These are phyloP conservation scores for Helleia helle DNA, from an alignment of 2,888 invertebrate genomes.

Conservation along the genomic window DNA sequence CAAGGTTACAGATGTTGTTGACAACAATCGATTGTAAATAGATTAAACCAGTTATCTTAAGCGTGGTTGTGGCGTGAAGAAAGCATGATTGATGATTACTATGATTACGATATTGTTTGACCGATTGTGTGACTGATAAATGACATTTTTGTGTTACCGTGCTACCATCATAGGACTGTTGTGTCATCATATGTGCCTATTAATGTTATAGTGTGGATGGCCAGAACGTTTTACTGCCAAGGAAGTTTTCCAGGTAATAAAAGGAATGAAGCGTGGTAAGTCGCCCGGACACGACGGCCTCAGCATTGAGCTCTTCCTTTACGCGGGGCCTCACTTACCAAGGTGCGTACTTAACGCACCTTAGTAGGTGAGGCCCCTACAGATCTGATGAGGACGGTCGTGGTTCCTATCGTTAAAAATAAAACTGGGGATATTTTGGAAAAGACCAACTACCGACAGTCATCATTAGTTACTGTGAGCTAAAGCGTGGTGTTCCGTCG, in stretches of 20 bases:
- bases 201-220: no score
- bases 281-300: background rate
- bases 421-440: constrained; percentile 19
- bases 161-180: no score
- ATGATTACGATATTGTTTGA: no score
- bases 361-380: no score
- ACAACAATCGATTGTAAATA: no score
- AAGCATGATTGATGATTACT: no score
- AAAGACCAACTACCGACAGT: constrained; percentile 19
- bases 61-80: no score
- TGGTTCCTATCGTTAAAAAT: constrained; percentile 21
- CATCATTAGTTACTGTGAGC: constrained; percentile 21
- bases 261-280: background rate
- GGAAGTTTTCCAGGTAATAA: background rate
- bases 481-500: constrained; percentile 20
- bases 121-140: no score
- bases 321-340: background rate
- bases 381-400: constrained; percentile 15
- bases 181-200: no score
- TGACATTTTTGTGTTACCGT: no score
- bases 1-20: no score
- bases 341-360: constrained; percentile 9
- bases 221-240: background rate
- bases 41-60: no score
- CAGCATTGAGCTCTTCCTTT: background rate